phyloP scores from a whole-genome alignment of 2,797 vertebrate species.

The Loriculus beryllinus region DNA sequence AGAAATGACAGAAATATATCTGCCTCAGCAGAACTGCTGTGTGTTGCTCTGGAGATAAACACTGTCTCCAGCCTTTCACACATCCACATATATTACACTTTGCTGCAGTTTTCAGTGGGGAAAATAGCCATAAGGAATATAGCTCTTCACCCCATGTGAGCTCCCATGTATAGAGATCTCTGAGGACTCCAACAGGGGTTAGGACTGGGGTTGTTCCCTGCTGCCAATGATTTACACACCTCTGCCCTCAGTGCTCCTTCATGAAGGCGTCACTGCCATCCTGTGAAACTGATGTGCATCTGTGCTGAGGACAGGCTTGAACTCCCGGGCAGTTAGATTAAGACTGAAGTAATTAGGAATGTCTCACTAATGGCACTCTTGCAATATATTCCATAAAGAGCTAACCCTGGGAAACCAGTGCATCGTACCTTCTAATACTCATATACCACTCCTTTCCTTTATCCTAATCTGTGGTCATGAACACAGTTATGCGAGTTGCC shows the following conservation, averaged over 20 bases:
- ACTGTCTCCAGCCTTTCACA: not conserved
- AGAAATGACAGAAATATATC: slow-evolving; percentile 3
- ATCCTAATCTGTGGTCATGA: not conserved
- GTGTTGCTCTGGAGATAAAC: not conserved
- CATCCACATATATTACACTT: not conserved
- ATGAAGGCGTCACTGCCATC: not conserved
- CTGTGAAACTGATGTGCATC: not conserved
- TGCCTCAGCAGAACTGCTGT: not conserved
- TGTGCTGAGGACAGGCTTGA: not conserved
- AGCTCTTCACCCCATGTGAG: not conserved
- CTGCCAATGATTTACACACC: not conserved
- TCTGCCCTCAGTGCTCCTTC: not conserved
- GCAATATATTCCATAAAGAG: not conserved
- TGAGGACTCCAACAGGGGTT: not conserved
- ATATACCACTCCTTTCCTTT: not conserved
- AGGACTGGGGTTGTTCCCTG: not conserved
- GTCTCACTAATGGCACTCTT: not conserved
- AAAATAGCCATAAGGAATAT: not conserved
- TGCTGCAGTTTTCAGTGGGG: not conserved
- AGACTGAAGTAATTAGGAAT: not conserved
- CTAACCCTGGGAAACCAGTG: not conserved
- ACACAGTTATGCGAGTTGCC: not conserved
- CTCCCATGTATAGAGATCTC: not conserved
- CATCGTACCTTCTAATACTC: not conserved
- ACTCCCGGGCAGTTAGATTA: not conserved